These are phyloP conservation scores for Daubentonia madagascariensis DNA, from an alignment of 2,113 vertebrate species.

Conservation along the genomic window DNA sequence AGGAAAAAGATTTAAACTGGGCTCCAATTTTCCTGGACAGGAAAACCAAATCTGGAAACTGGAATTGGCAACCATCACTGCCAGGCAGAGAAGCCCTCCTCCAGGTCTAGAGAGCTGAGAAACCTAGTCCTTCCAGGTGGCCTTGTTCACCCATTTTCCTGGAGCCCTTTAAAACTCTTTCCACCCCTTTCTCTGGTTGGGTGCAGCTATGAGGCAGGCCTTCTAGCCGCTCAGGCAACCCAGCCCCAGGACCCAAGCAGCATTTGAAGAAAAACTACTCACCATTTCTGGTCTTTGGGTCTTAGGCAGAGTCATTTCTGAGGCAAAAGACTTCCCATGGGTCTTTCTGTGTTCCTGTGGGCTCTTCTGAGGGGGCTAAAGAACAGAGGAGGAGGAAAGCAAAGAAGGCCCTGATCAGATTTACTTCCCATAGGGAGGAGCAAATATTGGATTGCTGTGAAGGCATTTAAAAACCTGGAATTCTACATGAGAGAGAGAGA, in stretches of 20 bases:
- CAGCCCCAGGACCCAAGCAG: not conserved
- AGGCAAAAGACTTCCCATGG: not conserved
- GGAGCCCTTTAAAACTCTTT: not conserved
- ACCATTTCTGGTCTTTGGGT: slow-evolving; percentile 11
- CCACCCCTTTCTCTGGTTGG: not conserved
- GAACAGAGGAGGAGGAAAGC: not conserved
- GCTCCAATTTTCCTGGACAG: slow-evolving; percentile 41
- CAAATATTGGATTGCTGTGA: not conserved
- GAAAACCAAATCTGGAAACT: slow-evolving; percentile 56
- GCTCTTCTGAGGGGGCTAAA: not conserved
- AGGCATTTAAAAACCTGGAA: not conserved
- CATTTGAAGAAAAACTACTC: slow-evolving; percentile 36
- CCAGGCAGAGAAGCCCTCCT: slow-evolving; percentile 34
- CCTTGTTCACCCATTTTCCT: not conserved
- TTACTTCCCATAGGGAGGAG: not conserved
- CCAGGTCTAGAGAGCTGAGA: not conserved
- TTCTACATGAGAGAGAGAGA: not conserved
- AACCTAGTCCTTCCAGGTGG: slow-evolving; percentile 34
- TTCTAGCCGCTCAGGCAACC: not conserved
- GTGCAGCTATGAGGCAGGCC: not conserved
- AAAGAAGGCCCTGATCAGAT: not conserved
- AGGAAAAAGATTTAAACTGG: slow-evolving; percentile 65
- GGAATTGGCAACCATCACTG: not conserved
- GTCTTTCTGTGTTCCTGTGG: not conserved
- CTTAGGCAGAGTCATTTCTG: not conserved